Evolutionary conservation across 2,888 invertebrate genomes (phyloP).

Genomic region (Muschampia plurimacula): DNA sequence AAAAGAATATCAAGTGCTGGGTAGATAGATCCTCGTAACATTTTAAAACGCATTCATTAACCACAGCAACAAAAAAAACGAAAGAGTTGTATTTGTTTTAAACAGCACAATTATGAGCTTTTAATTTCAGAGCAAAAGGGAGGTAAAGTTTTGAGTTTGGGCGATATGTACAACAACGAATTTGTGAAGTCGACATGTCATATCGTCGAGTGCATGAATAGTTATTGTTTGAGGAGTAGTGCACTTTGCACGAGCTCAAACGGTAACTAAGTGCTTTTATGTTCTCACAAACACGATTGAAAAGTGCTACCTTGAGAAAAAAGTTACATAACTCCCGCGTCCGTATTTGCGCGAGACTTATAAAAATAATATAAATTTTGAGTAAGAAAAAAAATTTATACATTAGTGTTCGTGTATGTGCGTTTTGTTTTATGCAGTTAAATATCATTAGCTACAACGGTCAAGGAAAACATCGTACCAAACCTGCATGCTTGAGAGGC

Average conservation of each 20-base stretch:
- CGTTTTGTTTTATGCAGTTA: too few relatives aligned
- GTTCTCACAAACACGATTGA: not conserved
- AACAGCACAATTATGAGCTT: not conserved
- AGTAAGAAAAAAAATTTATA: too few relatives aligned
- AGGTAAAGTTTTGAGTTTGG: constrained; percentile 6
- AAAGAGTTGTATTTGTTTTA: not conserved
- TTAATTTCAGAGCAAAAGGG: not conserved
- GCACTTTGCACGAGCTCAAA: constrained; percentile 23
- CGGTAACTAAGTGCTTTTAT: constrained; percentile 14
- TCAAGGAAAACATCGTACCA: too few relatives aligned
- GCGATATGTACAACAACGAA: constrained; percentile 7
- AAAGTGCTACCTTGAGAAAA: constrained; percentile 11
- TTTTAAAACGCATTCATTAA: not conserved
- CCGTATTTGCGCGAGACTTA: not conserved
- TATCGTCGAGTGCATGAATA: constrained; percentile 21
- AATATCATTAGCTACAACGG: too few relatives aligned
- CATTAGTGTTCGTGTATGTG: too few relatives aligned
- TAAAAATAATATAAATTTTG: too few relatives aligned
- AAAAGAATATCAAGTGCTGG: too few relatives aligned
- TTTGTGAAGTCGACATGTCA: constrained; percentile 19
- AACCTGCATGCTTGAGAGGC: too few relatives aligned
- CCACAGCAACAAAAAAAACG: not conserved
- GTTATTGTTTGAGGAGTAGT: constrained; percentile 31
- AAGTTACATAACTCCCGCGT: not conserved
- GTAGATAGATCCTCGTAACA: too few relatives aligned